Conservation (phyloP, 2,888 invertebrate species). For the Unio delphinus region DNA sequence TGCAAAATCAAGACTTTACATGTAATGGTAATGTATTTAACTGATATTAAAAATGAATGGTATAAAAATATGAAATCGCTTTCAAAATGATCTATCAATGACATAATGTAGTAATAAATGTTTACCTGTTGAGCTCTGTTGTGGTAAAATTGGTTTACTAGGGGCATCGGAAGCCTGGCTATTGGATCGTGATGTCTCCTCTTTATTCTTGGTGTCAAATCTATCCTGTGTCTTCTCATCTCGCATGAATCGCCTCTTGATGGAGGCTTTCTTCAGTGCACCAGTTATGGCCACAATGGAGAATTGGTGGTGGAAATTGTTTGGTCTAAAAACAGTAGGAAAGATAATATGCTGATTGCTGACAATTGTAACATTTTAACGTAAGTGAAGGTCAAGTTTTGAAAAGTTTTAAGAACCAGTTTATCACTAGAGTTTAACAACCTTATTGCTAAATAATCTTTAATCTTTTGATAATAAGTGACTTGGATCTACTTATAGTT, state of each 20-base stretch:
- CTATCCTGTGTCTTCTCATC: constrained; percentile 60
- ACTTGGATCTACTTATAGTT: too few relatives aligned
- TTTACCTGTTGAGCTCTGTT: constrained; percentile 42
- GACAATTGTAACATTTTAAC: too few relatives aligned
- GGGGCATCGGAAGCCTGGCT: constrained; percentile 64
- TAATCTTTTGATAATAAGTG: too few relatives aligned
- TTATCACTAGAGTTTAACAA: too few relatives aligned
- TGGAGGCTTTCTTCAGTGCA: constrained; percentile 60
- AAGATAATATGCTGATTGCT: too few relatives aligned
- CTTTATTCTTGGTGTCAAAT: constrained; percentile 43
- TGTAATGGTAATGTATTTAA: too few relatives aligned
- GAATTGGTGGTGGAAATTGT: constrained; percentile 63
- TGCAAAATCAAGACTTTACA: too few relatives aligned
- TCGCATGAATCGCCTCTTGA: constrained; percentile 54
- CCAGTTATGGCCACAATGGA: constrained; percentile 61
- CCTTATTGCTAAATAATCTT: too few relatives aligned
- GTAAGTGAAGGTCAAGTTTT: too few relatives aligned
- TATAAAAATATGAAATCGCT: too few relatives aligned
- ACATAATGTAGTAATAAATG: neutral
- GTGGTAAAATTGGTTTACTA: constrained; percentile 40
- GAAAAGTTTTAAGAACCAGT: too few relatives aligned
- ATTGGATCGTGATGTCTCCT: constrained; percentile 63
- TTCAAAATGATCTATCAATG: neutral
- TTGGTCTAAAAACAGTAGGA: constrained; percentile 42
- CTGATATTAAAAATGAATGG: too few relatives aligned